These are phyloP conservation scores for Lutjanus argentimaculatus DNA, from an alignment of 2,797 vertebrate genomes.

Conservation along the genomic window DNA sequence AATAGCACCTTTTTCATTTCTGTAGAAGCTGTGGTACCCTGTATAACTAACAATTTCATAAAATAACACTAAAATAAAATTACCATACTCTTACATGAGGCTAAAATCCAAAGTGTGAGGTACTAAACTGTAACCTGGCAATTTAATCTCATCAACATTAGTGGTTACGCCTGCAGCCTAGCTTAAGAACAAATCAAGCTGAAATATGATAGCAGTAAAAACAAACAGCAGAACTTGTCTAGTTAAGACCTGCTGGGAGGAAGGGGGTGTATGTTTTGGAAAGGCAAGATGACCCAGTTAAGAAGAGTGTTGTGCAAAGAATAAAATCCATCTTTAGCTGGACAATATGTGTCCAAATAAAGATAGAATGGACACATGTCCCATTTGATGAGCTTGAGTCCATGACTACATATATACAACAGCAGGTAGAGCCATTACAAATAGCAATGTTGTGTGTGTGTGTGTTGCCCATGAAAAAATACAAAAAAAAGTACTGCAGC, in stretches of 20 bases:
- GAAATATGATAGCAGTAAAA: constrained; percentile 40
- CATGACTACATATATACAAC: background rate
- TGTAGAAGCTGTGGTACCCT: background rate
- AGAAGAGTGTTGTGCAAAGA: constrained; percentile 18
- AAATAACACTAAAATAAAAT: constrained; percentile 16
- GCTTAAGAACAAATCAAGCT: constrained; percentile 27
- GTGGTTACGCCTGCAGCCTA: background rate
- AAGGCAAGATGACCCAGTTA: constrained; percentile 30
- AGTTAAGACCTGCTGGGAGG: background rate
- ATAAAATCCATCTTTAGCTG: constrained; percentile 13
- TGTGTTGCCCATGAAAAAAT: background rate
- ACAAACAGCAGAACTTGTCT: constrained; percentile 28
- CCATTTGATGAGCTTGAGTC: background rate
- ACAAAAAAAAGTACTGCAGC: background rate
- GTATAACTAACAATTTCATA: background rate
- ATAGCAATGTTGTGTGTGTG: background rate
- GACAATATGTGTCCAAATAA: background rate
- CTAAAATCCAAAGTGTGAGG: constrained; percentile 5
- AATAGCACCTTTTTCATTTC: constrained; percentile 21
- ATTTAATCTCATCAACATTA: constrained; percentile 23
- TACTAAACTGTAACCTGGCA: constrained; percentile 22
- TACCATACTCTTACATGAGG: background rate
- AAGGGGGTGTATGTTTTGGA: background rate
- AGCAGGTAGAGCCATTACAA: background rate
- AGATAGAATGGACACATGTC: background rate